Base-by-base conservation (phyloP, 92 coral and sea anemone species). In the Epizoanthus illoricatus region DNA sequence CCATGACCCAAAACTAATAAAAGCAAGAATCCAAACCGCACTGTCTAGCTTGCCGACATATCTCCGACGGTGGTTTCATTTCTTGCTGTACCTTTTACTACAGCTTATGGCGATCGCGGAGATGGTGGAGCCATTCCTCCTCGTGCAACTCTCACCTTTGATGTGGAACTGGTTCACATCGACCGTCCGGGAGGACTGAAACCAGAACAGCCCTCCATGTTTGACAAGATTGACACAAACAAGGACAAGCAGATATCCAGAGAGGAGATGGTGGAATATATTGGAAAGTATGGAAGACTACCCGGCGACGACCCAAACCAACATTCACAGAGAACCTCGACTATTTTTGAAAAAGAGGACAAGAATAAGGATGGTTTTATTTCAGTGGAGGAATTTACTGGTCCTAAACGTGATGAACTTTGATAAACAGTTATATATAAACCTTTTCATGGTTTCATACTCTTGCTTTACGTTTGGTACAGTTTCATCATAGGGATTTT, bases 91-190 rank as follows among this genome's bases (percentile, higher is more conserved):
- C 15, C 21, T 33, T 42, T 21, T 6, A 18, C 78, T 10, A 47
- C 71, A 76, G 81, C 81, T 61, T 76, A 76, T 9, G 81, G 81
- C 43, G 81, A 76, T 76, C 58, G 70, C n/a, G 81, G 81, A 7
- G 81, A 76, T 39, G 81, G 81, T 19, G 81, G 81, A n/a, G 16
- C 45, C 41, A 76, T 76, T 40, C 81, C 81, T 60, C 81, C 81
- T 4, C 57, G 60, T 19, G 81, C 81, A 17, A 76, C 81, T 19
- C 43, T 76, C 18, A 76, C 59, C 13, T 76, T 76, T 61, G 81
- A 76, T 62, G 81, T 76, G 16, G 81, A 76, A 13, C 39, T 76
- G n/a, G 12, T 76, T 33, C 15, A 62, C 28, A 61, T 76, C 20
- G 81, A 76, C 12, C 81, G 81, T 16, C 16, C 36, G 7, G 81